Base-by-base conservation (phyloP, 2,797 vertebrate species). In the Danio jaintianensis region DNA sequence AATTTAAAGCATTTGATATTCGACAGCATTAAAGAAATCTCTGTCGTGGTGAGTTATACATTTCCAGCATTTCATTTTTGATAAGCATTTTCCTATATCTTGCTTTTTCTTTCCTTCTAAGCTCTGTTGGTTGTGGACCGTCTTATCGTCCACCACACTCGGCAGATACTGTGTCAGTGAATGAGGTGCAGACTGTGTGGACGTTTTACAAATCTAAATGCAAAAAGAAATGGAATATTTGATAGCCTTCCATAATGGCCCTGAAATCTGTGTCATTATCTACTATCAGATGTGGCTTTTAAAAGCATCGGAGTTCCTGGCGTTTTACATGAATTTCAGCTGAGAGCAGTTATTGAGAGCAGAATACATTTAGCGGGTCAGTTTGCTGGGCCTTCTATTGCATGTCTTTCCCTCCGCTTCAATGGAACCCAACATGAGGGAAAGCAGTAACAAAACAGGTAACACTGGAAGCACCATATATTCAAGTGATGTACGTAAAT, bases 231-330 rank as follows among this genome's bases (percentile, higher is more conserved):
- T 86, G 80, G 88, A 89, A 91, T 91, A 92, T 91, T 89, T 92
- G 89, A 92, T 91, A 88, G 87, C 84, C 85, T 88, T 82, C 89
- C 82, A 88, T 92, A 90, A 92, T 93, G 88, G 90, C 88, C 86
- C 86, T 87, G 82, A 89, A 93, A 92, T 93, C 90, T 92, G 88
- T 85, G 79, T 92, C 90, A 93, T 93, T 92, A 93, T 93, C 89
- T 90, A 48, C 84, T 89, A 90, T 91, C 89, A 89, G 89, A 88
- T 87, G 73, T 88, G 88, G 85, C 90, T 92, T 91, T 88, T 89
- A 90, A 91, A 92, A 91, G 87, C 89, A 86, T 85, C 10, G 29
- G 87, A 91, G 87, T 90, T 90, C 82, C 84, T 16, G 74, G 83
- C 90, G 87, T 92, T 94, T 91, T 92, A 90, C 91, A 92, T 92